phyloP scores from a whole-genome alignment of 1,140 invertebrate genomes.

The Kradibia gibbosae region DNA sequence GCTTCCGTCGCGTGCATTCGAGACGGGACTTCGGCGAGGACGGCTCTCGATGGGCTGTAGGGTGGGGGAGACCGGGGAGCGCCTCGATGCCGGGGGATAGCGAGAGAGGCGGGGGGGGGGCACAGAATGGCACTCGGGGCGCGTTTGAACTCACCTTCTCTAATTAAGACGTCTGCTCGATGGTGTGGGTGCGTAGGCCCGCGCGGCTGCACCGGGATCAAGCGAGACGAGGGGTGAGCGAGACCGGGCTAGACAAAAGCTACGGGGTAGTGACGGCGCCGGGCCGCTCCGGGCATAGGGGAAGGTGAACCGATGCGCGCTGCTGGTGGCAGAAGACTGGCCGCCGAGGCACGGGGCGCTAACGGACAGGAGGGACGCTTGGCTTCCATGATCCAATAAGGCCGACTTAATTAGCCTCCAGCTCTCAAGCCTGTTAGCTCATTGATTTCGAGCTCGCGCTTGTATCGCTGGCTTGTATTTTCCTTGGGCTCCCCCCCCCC shows the following conservation, averaged over 20 bases:
- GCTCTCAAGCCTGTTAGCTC: conserved; percentile 72
- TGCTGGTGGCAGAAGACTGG: background rate
- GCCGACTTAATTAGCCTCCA: conserved; percentile 72
- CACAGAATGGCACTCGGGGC: conserved; percentile 55
- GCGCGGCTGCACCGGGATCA: background rate
- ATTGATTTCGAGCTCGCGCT: conserved; percentile 64
- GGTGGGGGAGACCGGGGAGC: no score
- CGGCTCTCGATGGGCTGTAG: no score
- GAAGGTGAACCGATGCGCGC: background rate
- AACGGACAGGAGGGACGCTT: conserved; percentile 1
- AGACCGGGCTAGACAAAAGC: background rate
- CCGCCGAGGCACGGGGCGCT: background rate
- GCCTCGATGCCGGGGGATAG: no score
- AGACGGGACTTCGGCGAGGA: no score
- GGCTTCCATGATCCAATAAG: conserved; percentile 73
- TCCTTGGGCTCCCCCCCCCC: background rate
- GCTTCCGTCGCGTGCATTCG: background rate
- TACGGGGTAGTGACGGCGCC: background rate
- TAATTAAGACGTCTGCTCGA: conserved; percentile 70
- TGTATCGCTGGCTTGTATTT: background rate
- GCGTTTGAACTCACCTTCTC: conserved; percentile 66
- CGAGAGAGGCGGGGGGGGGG: conserved; percentile 16
- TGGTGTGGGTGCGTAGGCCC: background rate
- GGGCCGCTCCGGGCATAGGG: background rate
- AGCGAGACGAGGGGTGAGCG: conserved; percentile 9